These are phyloP conservation scores for Trematomus loennbergii DNA, from an alignment of 2,113 vertebrate genomes.

Conservation along the genomic window DNA sequence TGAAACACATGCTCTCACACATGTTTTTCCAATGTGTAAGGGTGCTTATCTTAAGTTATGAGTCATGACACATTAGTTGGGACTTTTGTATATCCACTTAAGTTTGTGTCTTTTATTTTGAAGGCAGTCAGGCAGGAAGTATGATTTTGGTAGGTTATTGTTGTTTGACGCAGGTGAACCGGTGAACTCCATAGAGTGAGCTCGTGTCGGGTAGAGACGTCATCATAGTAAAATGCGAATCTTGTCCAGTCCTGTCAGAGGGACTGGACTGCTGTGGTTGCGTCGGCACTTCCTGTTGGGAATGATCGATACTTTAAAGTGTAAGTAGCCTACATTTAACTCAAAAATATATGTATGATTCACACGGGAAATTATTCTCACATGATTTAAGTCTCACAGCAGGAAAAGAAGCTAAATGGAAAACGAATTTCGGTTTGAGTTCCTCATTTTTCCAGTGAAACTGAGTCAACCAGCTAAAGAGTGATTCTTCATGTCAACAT, in stretches of 20 bases:
- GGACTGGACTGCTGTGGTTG: background rate
- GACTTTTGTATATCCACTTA: no score
- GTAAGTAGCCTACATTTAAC: slow-evolving; percentile 23
- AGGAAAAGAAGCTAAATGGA: background rate
- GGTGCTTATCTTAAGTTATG: no score
- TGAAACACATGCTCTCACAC: no score
- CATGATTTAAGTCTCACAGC: background rate
- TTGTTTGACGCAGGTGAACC: slow-evolving; percentile 10
- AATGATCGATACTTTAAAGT: background rate
- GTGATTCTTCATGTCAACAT: slow-evolving; percentile 4
- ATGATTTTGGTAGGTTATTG: background rate
- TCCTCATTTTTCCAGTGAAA: slow-evolving; percentile 1
- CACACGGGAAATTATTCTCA: background rate
- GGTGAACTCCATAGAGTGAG: background rate
- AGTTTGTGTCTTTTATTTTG: slow-evolving; percentile 41
- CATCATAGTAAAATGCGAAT: slow-evolving; percentile 13
- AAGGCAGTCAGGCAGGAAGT: slow-evolving; percentile 40
- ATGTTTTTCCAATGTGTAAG: no score
- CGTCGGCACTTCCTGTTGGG: slow-evolving; percentile 15
- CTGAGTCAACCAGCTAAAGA: background rate
- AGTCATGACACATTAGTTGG: no score
- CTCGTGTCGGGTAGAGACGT: slow-evolving; percentile 9
- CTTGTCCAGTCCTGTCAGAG: background rate
- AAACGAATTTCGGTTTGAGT: background rate
- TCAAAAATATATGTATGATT: background rate